Evolutionary conservation across 2,888 invertebrate genomes (phyloP).

Genomic region (Watsonalla binaria): DNA sequence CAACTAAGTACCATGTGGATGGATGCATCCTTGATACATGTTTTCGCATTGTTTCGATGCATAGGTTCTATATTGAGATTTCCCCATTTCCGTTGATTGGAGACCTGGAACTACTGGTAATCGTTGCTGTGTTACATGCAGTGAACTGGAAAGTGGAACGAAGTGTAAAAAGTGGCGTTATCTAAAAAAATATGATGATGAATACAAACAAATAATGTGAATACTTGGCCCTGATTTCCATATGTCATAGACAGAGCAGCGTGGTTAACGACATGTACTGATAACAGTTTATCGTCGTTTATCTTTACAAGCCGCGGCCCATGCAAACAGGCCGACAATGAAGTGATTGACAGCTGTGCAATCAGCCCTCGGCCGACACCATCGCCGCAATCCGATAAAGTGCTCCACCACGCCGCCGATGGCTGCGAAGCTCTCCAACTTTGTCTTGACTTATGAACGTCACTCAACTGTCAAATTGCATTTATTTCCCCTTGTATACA

Average conservation of each 20-base stretch:
- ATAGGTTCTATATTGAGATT: too few relatives aligned
- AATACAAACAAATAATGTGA: background rate
- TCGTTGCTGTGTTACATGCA: too few relatives aligned
- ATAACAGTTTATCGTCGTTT: constrained; percentile 20
- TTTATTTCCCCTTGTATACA: background rate
- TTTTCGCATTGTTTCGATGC: too few relatives aligned
- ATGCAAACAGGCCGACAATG: constrained; percentile 21
- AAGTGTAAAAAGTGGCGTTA: too few relatives aligned
- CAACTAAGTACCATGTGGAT: too few relatives aligned
- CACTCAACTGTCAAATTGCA: constrained; percentile 3
- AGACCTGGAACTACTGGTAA: too few relatives aligned
- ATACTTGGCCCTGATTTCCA: background rate
- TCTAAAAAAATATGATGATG: too few relatives aligned
- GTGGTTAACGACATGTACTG: background rate
- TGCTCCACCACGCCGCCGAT: constrained; percentile 6
- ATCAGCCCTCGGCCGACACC: constrained; percentile 26
- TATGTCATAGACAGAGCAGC: background rate
- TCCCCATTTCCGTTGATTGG: too few relatives aligned
- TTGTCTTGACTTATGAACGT: constrained; percentile 10
- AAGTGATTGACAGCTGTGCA: constrained; percentile 39
- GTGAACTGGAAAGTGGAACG: too few relatives aligned
- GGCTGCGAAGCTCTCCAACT: background rate
- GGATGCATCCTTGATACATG: too few relatives aligned
- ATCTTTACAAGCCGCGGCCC: constrained; percentile 6
- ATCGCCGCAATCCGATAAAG: constrained; percentile 29